Evolutionary conservation across 2,888 invertebrate species (phyloP).

Genomic region (Trissonchulus latispiculum): DNA sequence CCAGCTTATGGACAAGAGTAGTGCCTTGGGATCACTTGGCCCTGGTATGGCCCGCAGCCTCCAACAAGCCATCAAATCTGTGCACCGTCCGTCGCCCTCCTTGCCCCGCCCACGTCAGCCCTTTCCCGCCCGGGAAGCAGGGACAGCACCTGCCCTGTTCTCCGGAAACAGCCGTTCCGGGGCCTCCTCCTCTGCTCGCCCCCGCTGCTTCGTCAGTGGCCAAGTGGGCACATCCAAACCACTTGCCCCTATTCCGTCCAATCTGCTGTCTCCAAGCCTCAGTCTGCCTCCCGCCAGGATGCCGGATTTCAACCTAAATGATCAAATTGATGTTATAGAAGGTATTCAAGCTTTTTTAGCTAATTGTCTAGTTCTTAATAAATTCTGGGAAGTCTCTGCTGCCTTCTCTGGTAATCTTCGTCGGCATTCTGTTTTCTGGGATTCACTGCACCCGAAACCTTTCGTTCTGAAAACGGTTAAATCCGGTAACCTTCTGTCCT

Average conservation of each 20-base stretch:
- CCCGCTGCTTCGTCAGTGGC: too few relatives aligned
- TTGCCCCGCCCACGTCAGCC: not conserved
- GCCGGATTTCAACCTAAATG: too few relatives aligned
- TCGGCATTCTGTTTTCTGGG: not conserved
- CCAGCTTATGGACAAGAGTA: not conserved
- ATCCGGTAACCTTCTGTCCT: not conserved
- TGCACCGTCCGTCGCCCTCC: not conserved
- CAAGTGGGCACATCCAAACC: too few relatives aligned
- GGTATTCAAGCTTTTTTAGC: too few relatives aligned
- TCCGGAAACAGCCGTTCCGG: too few relatives aligned
- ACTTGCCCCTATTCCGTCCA: too few relatives aligned
- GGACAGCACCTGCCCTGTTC: not conserved
- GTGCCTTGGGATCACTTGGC: not conserved
- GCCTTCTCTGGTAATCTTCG: not conserved
- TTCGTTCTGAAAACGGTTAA: not conserved
- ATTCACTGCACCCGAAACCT: not conserved
- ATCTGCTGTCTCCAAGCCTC: too few relatives aligned
- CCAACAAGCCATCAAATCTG: not conserved
- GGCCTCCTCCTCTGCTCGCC: too few relatives aligned
- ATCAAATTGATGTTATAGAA: too few relatives aligned
- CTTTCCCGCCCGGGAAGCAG: not conserved
- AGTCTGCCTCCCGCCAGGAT: too few relatives aligned
- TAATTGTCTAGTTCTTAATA: too few relatives aligned
- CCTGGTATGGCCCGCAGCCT: not conserved
- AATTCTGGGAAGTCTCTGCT: not conserved